phyloP scores from a whole-genome alignment of 2,888 invertebrate genomes.

The Eristalis arbustorum region DNA sequence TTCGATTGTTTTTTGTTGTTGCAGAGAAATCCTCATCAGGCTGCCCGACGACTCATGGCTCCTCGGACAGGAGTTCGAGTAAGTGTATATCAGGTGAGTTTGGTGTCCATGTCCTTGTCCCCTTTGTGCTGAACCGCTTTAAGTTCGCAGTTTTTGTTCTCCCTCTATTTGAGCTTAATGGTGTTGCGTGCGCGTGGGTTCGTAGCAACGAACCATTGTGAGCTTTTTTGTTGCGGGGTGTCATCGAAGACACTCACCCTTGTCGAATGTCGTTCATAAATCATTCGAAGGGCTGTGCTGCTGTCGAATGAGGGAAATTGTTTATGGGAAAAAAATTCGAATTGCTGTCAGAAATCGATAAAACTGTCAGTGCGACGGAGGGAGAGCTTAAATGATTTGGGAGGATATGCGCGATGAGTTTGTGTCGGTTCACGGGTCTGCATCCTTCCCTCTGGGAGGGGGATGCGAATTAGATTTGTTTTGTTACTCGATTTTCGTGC shows the following conservation, averaged over 20 bases:
- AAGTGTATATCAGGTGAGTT: conserved; percentile 77
- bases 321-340: conserved; percentile 19
- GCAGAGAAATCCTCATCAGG: conserved; percentile 78
- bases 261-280: conserved; percentile 58
- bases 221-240: conserved; percentile 38
- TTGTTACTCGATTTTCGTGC: not conserved
- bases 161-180: not conserved
- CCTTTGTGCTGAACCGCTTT: conserved; percentile 49
- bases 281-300: conserved; percentile 72
- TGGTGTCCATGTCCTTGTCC: conserved; percentile 1
- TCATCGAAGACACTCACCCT: conserved; percentile 73
- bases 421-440: not conserved
- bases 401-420: not conserved
- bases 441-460: not conserved
- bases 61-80: conserved; percentile 74
- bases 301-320: conserved; percentile 58
- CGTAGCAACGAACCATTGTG: conserved; percentile 49
- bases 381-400: not conserved
- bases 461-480: not conserved
- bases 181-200: conserved; percentile 9
- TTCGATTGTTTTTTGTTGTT: conserved; percentile 36
- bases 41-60: conserved; percentile 75
- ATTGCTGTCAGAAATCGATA: conserved; percentile 42
- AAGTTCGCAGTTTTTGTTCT: not conserved
- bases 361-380: conserved; percentile 7